Conservation (phyloP, 1,140 invertebrate genomes). For the Cepaea nemoralis region DNA sequence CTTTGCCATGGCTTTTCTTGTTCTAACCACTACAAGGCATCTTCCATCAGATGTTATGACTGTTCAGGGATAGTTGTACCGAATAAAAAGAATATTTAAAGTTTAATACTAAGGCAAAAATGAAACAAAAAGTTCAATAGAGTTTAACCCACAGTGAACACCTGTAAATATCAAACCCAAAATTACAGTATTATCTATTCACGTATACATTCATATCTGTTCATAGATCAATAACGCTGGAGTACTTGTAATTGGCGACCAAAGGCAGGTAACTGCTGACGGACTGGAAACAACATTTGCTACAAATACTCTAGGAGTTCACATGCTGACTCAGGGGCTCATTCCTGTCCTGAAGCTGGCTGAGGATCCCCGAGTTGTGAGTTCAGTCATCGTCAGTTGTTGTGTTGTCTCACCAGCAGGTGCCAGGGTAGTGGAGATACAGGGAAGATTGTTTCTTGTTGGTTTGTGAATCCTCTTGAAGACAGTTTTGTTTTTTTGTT, state of each 20-base stretch:
- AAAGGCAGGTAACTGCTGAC: constrained; percentile 69
- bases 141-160: neutral
- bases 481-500: too few species aligned
- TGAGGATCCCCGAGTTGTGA: constrained; percentile 66
- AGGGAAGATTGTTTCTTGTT: too few species aligned
- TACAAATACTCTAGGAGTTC: constrained; percentile 73
- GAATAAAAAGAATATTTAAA: too few species aligned
- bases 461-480: too few species aligned
- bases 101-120: neutral
- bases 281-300: constrained; percentile 74
- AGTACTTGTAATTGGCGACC: constrained; percentile 70
- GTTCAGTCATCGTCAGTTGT: too few species aligned
- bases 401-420: too few species aligned
- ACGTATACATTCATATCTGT: neutral
- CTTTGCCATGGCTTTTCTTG: too few species aligned
- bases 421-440: too few species aligned
- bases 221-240: constrained; percentile 74
- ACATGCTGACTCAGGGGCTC: constrained; percentile 71
- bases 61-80: too few species aligned
- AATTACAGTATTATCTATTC: neutral
- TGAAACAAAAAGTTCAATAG: neutral
- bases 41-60: too few species aligned
- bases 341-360: constrained; percentile 68
- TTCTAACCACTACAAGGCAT: too few species aligned
- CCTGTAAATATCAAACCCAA: neutral